Percentiles rank a stretch among this genome's conserved stretches.
Conservation (phyloP, 2,888 invertebrate species). For the Fragum whitleyi region DNA sequence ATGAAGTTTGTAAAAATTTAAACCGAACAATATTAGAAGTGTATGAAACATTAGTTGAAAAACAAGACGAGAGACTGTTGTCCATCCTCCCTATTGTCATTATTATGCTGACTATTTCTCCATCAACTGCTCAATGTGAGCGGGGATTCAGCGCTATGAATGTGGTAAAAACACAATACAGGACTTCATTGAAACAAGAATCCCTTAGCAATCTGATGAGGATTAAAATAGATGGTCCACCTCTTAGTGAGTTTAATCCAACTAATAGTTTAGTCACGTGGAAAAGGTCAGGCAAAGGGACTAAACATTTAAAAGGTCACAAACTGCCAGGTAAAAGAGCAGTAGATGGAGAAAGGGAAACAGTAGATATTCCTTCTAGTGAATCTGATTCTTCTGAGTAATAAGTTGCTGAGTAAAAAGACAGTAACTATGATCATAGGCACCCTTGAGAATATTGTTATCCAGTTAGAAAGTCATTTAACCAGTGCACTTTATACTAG, state of each 20-base stretch:
- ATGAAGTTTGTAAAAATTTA: constrained; percentile 2
- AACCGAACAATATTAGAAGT: background rate
- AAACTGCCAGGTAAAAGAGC: constrained; percentile 17
- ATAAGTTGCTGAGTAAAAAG: background rate
- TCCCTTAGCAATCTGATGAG: constrained; percentile 4
- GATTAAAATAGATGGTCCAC: constrained; percentile 31
- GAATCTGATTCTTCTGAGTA: background rate
- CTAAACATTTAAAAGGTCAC: constrained; percentile 13
- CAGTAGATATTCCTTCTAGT: background rate
- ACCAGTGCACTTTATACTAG: too few relatives aligned
- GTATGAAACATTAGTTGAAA: background rate
- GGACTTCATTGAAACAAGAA: constrained; percentile 17
- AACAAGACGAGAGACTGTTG: background rate
- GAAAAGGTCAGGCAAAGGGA: constrained; percentile 4
- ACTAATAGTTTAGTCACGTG: background rate
- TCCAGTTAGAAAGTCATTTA: too few relatives aligned
- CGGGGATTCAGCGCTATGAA: constrained; percentile 18
- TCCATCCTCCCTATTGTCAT: background rate
- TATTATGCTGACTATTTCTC: background rate
- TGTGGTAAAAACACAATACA: background rate
- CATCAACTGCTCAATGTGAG: constrained; percentile 8
- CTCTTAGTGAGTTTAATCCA: background rate
- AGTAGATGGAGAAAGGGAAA: too few relatives aligned
- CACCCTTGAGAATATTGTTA: too few relatives aligned
- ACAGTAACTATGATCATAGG: too few relatives aligned